Percentiles rank a stretch among this genome's conserved stretches.
These are phyloP conservation scores for Leucophora obtusa DNA, from an alignment of 2,888 invertebrate genomes.

Conservation along the genomic window DNA sequence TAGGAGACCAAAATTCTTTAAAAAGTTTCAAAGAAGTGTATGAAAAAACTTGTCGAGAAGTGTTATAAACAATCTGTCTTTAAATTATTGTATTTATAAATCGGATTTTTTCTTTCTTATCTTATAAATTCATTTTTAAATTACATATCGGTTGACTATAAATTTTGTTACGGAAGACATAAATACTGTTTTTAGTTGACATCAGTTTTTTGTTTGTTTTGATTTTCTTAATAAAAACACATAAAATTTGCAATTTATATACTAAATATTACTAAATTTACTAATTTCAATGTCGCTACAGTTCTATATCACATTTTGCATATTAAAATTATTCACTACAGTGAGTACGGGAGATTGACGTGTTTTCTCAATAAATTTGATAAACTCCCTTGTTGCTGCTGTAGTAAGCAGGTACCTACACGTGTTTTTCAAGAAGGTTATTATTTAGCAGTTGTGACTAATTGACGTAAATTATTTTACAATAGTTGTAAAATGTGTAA, in stretches of 20 bases:
- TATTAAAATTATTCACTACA: slow-evolving; percentile 43
- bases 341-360: not conserved
- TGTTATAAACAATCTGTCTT: not conserved
- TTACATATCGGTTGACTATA: slow-evolving; percentile 10
- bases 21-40: too few relatives aligned
- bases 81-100: not conserved
- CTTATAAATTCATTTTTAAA: not conserved
- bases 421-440: not conserved
- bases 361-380: not conserved
- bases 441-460: not conserved
- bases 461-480: not conserved
- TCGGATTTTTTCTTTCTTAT: not conserved
- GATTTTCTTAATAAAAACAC: slow-evolving; percentile 27
- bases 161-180: slow-evolving; percentile 42
- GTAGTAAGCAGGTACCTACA: not conserved
- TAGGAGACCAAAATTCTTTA: too few relatives aligned
- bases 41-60: too few relatives aligned
- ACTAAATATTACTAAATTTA: slow-evolving; percentile 33
- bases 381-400: not conserved
- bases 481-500: not conserved
- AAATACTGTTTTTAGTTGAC: slow-evolving; percentile 30
- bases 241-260: slow-evolving; percentile 34
- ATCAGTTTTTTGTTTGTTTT: slow-evolving; percentile 16
- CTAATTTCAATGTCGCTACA: slow-evolving; percentile 53
- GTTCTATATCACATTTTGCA: slow-evolving; percentile 52